These are phyloP conservation scores for Fragum sueziense DNA, from an alignment of 2,888 invertebrate genomes.

Conservation along the genomic window DNA sequence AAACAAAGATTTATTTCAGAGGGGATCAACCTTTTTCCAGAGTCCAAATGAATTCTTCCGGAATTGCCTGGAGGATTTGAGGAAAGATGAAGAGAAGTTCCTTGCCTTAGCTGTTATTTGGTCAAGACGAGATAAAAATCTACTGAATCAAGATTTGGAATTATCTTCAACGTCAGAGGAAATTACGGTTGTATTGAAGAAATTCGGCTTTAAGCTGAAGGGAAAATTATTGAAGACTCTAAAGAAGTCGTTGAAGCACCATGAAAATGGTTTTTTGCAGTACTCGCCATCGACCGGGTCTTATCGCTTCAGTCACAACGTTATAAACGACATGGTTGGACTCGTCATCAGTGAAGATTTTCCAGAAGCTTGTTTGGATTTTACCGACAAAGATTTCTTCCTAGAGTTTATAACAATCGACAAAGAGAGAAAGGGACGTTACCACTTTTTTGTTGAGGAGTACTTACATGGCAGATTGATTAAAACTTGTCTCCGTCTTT, in stretches of 20 bases:
- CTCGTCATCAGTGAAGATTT: slow-evolving; percentile 39
- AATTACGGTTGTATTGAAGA: neutral
- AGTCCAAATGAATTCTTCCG: slow-evolving; percentile 45
- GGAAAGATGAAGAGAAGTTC: slow-evolving; percentile 40
- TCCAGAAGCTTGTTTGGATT: slow-evolving; percentile 26
- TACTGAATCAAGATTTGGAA: slow-evolving; percentile 12
- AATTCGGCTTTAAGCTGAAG: slow-evolving; percentile 30
- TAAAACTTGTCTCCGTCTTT: neutral
- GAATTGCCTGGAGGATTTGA: slow-evolving; percentile 37
- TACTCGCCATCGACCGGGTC: slow-evolving; percentile 9
- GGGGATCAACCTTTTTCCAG: slow-evolving; percentile 25
- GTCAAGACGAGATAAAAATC: slow-evolving; percentile 22
- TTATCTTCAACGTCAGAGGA: slow-evolving; percentile 4
- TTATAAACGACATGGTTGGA: slow-evolving; percentile 46
- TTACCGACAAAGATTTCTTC: slow-evolving; percentile 33
- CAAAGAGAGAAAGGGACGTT: neutral
- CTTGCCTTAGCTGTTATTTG: slow-evolving; percentile 43
- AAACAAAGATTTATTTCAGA: slow-evolving; percentile 30
- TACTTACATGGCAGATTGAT: neutral
- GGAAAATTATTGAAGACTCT: slow-evolving; percentile 17
- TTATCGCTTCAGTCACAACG: slow-evolving; percentile 41
- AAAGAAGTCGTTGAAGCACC: slow-evolving; percentile 29
- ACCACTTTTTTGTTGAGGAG: slow-evolving; percentile 26
- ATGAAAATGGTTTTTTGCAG: slow-evolving; percentile 31
- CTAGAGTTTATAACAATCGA: slow-evolving; percentile 33